Percentiles rank a stretch among this genome's conserved stretches.
phyloP scores from a whole-genome alignment of 2,113 vertebrate genomes.

The Microcebus tavaratra region DNA sequence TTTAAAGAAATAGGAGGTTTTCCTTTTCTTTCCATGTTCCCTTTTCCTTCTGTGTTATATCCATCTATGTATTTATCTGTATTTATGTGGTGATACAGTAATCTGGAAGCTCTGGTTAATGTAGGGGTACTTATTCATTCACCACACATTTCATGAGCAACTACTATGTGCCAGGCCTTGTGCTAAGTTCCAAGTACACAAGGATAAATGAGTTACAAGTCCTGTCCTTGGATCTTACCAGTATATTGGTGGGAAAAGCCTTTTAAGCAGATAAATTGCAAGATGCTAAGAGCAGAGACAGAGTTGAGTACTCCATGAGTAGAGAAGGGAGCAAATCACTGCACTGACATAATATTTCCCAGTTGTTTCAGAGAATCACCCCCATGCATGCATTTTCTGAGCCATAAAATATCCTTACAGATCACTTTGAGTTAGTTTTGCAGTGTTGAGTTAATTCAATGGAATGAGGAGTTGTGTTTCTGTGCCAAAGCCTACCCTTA shows the following conservation, averaged over 20 bases:
- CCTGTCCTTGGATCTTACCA: background rate
- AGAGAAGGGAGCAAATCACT: background rate
- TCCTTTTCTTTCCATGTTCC: background rate
- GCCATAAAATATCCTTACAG: conserved; percentile 11
- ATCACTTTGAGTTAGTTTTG: conserved; percentile 56
- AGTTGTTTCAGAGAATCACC: conserved; percentile 46
- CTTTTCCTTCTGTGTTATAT: background rate
- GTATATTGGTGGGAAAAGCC: background rate
- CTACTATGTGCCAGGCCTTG: background rate
- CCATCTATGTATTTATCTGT: background rate
- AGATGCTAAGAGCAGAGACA: background rate
- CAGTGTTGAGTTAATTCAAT: conserved; percentile 31
- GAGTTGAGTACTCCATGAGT: background rate
- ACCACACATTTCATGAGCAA: background rate
- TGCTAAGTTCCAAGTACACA: background rate
- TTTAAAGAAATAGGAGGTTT: background rate
- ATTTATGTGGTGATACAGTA: background rate
- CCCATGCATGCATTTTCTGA: conserved; percentile 27
- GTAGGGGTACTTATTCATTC: background rate
- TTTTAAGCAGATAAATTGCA: conserved; percentile 32
- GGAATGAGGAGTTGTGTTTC: conserved; percentile 42
- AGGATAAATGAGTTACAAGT: background rate
- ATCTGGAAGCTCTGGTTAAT: background rate
- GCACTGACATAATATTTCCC: background rate
- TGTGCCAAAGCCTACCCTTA: conserved; percentile 34